A percentile compares a stretch with the other conserved stretches of the same genome.
phyloP scores from a whole-genome alignment of 2,113 vertebrate genomes.

The Cervus canadensis region DNA sequence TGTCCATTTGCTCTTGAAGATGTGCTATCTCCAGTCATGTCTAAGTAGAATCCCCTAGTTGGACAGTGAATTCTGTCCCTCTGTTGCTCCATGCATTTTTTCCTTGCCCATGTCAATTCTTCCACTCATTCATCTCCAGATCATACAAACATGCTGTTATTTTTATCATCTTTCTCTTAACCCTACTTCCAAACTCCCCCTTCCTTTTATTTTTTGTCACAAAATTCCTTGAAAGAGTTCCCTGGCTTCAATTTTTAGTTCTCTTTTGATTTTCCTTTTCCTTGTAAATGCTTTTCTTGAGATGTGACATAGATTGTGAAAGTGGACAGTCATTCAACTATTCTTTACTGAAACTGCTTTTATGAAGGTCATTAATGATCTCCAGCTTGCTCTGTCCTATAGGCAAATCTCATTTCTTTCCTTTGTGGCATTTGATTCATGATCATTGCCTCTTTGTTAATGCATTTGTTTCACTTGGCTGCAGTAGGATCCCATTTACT shows the following conservation, averaged over 20 bases:
- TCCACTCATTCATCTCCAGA: background rate
- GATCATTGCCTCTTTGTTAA: too few relatives aligned
- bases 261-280: background rate
- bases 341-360: too few relatives aligned
- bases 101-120: background rate
- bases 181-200: accelerated
- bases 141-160: background rate
- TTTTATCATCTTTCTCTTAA: background rate
- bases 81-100: too few relatives aligned
- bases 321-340: background rate
- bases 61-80: background rate
- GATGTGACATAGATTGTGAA: background rate
- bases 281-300: background rate
- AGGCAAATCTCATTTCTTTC: too few relatives aligned
- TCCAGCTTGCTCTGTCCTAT: too few relatives aligned
- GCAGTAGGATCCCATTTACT: too few relatives aligned
- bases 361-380: too few relatives aligned
- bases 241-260: background rate
- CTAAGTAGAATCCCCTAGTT: background rate
- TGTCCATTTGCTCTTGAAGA: accelerated
- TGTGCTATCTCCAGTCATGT: background rate
- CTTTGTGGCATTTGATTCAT: too few relatives aligned
- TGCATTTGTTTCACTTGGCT: too few relatives aligned
- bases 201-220: background rate
- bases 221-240: background rate